These are phyloP conservation scores for Apis cerana DNA, from an alignment of 1,140 invertebrate species.

Conservation along the genomic window DNA sequence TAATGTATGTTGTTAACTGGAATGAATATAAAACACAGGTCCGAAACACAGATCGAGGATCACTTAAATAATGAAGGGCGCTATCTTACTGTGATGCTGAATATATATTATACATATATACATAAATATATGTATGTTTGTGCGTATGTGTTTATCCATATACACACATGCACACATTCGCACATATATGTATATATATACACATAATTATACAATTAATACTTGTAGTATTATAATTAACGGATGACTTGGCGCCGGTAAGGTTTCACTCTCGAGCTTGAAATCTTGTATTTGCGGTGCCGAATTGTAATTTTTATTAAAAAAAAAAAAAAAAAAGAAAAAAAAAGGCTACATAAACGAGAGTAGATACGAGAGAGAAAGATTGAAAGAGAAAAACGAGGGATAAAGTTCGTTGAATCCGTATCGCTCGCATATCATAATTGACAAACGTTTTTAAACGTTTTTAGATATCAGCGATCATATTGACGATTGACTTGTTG, in stretches of 20 bases:
- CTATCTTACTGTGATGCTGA: conserved; percentile 82
- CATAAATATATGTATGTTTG: conserved; percentile 44
- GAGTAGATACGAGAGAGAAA: conserved; percentile 21
- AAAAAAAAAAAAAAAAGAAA: conserved; percentile 28
- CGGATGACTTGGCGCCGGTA: conserved; percentile 1
- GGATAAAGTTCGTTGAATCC: conserved; percentile 23
- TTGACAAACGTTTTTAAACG: conserved; percentile 16
- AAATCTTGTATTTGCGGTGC: conserved; percentile 17
- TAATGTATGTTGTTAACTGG: conserved; percentile 76
- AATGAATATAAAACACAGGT: conserved; percentile 69
- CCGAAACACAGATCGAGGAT: conserved; percentile 71
- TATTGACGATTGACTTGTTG: not conserved
- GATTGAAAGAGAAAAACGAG: not conserved
- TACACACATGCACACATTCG: conserved; percentile 40
- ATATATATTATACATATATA: conserved; percentile 75
- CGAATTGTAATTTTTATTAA: conserved; percentile 45
- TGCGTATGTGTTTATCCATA: conserved; percentile 44
- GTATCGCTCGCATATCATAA: conserved; percentile 45
- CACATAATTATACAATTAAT: conserved; percentile 65
- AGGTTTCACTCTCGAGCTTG: not conserved
- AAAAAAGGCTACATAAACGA: conserved; percentile 40
- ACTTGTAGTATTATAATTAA: conserved; percentile 58
- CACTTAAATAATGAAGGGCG: conserved; percentile 77
- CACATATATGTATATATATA: conserved; percentile 50
- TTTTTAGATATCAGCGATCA: conserved; percentile 22